These are phyloP conservation scores for Eurytoma californica DNA, from an alignment of 2,888 invertebrate species.

Conservation along the genomic window DNA sequence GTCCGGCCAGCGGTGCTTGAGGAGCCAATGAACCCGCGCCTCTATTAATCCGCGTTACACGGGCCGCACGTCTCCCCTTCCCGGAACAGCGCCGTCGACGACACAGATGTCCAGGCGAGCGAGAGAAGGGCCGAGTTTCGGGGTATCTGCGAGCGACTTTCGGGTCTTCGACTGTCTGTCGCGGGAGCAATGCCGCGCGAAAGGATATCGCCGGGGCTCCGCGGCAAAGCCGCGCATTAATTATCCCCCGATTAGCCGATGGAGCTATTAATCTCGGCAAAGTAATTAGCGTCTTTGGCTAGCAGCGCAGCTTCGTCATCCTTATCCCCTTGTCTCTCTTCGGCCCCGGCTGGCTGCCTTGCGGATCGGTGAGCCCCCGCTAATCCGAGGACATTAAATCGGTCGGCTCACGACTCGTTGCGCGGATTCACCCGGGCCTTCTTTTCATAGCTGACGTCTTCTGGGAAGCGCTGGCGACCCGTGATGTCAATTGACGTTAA, in stretches of 20 bases:
- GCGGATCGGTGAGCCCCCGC: not conserved
- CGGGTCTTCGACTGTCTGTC: not conserved
- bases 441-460: not conserved
- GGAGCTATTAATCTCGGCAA: constrained; percentile 54
- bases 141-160: not conserved
- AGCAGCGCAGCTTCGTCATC: constrained; percentile 20
- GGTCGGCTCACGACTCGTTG: constrained; percentile 1
- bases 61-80: not conserved
- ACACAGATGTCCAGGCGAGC: not conserved
- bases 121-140: not conserved
- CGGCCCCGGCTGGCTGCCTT: not conserved
- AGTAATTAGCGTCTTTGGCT: constrained; percentile 52
- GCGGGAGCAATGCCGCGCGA: constrained; percentile 3
- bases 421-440: constrained; percentile 17
- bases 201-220: not conserved
- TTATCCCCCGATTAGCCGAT: constrained; percentile 53
- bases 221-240: constrained; percentile 48
- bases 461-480: not conserved
- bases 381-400: not conserved
- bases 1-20: not conserved
- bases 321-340: constrained; percentile 32
- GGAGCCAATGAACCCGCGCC: not conserved
- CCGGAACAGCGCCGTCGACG: not conserved
- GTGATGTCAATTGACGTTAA: no score
- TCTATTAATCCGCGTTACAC: constrained; percentile 23